phyloP scores from a whole-genome alignment of 2,797 vertebrate species.

The Crypturellus tataupa region DNA sequence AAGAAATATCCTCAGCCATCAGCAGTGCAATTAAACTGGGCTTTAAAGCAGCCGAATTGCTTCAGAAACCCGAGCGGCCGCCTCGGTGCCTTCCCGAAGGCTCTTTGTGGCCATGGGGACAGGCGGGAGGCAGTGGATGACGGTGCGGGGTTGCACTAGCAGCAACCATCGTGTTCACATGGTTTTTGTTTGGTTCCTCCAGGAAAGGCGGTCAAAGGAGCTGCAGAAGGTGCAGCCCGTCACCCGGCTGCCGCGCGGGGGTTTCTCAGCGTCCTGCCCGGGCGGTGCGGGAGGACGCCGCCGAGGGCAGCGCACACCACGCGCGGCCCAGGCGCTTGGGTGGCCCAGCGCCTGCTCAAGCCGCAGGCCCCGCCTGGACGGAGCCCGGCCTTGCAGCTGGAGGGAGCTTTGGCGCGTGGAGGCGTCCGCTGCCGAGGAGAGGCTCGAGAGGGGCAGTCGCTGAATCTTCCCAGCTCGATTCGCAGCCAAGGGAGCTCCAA shows the following conservation, averaged over 20 bases:
- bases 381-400: too few relatives aligned
- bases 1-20: constrained; percentile 52
- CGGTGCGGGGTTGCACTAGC: too few relatives aligned
- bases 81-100: not conserved
- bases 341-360: not conserved
- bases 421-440: constrained; percentile 65
- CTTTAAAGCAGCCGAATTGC: constrained; percentile 76
- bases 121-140: too few relatives aligned
- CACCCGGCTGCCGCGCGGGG: too few relatives aligned
- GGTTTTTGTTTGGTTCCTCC: not conserved
- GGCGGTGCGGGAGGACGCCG: too few relatives aligned
- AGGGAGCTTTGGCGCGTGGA: constrained; percentile 47
- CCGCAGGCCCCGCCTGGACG: not conserved
- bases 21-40: constrained; percentile 71
- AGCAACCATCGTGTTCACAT: too few relatives aligned
- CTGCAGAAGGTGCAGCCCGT: too few relatives aligned
- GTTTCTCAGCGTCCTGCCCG: too few relatives aligned
- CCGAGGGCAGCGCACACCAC: too few relatives aligned
- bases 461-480: constrained; percentile 67
- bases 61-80: constrained; percentile 69
- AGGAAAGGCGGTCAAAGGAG: not conserved
- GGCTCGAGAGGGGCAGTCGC: constrained; percentile 46
- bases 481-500: constrained; percentile 67
- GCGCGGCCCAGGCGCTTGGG: too few relatives aligned
- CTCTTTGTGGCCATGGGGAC: too few relatives aligned